A percentile compares a stretch with the other conserved stretches of the same genome.
Evolutionary conservation across 1,140 invertebrate genomes (phyloP).

Genomic region (Subanguina moxae): DNA sequence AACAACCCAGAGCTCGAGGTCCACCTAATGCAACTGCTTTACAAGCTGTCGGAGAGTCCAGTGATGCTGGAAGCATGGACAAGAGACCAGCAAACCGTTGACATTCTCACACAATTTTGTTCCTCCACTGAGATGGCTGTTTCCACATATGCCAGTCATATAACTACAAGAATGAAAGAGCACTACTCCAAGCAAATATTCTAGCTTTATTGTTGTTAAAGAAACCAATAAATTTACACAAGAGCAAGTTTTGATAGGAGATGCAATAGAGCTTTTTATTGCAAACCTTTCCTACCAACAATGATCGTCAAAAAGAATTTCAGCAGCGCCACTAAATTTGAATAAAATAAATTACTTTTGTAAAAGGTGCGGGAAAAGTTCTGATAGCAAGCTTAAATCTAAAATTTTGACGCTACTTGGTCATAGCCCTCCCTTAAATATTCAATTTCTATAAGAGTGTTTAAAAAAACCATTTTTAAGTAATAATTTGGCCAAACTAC

Average conservation of each 20-base stretch:
- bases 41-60: background rate
- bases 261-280: background rate
- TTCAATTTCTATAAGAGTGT: no score
- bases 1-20: slow-evolving; percentile 7
- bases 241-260: background rate
- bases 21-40: background rate
- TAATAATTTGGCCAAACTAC: no score
- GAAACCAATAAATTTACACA: background rate
- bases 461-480: no score
- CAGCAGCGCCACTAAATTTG: slow-evolving; percentile 1
- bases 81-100: background rate
- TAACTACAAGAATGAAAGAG: background rate
- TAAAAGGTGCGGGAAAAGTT: no score
- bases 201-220: background rate
- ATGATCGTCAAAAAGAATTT: background rate
- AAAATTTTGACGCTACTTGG: no score
- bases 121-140: background rate
- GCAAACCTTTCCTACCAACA: background rate
- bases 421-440: no score
- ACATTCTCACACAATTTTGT: background rate
- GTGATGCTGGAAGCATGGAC: background rate
- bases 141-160: background rate
- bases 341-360: no score
- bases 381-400: no score
- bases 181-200: no score